Base-by-base conservation (phyloP, 2,888 invertebrate species). In the Agrilus mali region DNA sequence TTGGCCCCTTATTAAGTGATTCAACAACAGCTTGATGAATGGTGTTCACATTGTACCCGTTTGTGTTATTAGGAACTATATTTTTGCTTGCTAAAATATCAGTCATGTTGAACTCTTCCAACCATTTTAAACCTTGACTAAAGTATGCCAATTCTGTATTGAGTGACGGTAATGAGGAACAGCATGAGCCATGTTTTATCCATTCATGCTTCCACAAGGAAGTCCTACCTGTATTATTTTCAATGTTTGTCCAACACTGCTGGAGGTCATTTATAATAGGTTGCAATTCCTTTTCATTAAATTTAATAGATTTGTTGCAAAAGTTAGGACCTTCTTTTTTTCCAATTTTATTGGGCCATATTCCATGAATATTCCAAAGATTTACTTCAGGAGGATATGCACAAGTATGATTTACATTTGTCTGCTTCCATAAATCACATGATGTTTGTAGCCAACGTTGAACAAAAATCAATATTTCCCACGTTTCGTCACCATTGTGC, bases 171-270 rank as follows among this genome's bases (percentile, higher is more conserved):
- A 84, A 49, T 4, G 63, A 51, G 1, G 75, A 70, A 2, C 86
- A 82, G 58, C 88, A 88, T 0, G 86, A 86, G 2, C 88, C 88
- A 60, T 88, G 88, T 56, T 88, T 88, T 1, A 68, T 61, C 87
- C 87, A 88, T 61, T 88, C 88, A 56, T 88, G 86, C 45, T 76
- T 69, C 86, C 86, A 87, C 16, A 87, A 69, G 8, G 75, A 69
- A 53, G 78, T 66, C 2, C 60, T 57, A 16, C 64, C 57, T 0
- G 66, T 68, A 32, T 66, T 66, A 53, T 73, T 73, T 60, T 85
- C 79, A 43, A 88, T 68, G 54, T 86, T 83, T 1, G 78, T 74
- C 89, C 89, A 89, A 50, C 72, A 74, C 10, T 53, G 40, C 31
- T 60, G 53, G 35, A 66, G 48, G 33, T 63, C 60, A 20, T 51